phyloP scores from a whole-genome alignment of 2,797 vertebrate genomes.

The Oreochromis grahami region DNA sequence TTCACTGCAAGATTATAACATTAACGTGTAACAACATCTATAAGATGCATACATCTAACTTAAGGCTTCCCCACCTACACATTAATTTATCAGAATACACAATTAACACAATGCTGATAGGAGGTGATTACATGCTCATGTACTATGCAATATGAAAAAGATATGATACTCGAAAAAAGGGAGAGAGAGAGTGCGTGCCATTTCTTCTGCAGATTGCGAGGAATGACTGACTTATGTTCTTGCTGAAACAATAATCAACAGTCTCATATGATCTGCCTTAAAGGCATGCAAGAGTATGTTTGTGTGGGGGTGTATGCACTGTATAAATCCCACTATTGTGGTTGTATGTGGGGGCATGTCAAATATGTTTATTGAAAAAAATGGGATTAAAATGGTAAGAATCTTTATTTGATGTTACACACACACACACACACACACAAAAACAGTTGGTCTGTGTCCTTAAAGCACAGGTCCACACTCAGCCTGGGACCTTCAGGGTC shows the following conservation, averaged over 20 bases:
- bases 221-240: slow-evolving; percentile 8
- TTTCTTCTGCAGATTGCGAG: slow-evolving; percentile 1
- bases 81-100: not conserved
- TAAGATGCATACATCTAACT: slow-evolving; percentile 3
- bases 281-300: not conserved
- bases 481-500: not conserved
- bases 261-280: slow-evolving; percentile 33
- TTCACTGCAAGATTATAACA: not conserved
- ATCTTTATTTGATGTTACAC: not conserved
- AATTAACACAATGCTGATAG: not conserved
- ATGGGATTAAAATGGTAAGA: not conserved
- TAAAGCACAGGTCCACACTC: not conserved
- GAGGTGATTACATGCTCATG: not conserved
- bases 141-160: not conserved
- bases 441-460: not conserved
- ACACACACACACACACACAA: not conserved
- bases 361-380: slow-evolving; percentile 1
- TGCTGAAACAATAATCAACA: slow-evolving; percentile 22
- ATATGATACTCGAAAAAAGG: slow-evolving; percentile 12
- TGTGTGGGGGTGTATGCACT: slow-evolving; percentile 2
- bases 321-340: not conserved
- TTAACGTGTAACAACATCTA: not conserved
- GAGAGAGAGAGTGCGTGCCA: not conserved
- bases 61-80: not conserved
- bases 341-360: not conserved